Percentiles rank a stretch among this genome's conserved stretches.
These are phyloP conservation scores for Chloroclystis v-ata DNA, from an alignment of 2,888 invertebrate species.

Conservation along the genomic window DNA sequence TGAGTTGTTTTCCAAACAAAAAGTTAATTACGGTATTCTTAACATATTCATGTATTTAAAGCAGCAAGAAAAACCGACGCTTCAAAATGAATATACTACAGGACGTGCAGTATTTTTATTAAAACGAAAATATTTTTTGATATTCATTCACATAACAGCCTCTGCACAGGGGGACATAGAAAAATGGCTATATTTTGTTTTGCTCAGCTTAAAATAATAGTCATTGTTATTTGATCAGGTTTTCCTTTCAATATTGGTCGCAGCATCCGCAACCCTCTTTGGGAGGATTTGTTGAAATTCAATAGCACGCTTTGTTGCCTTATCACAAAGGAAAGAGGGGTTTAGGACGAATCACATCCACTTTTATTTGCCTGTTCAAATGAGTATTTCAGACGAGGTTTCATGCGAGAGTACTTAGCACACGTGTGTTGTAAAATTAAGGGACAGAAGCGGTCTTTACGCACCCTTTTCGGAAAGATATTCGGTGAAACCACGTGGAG, in stretches of 20 bases:
- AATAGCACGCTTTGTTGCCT: conserved; percentile 52
- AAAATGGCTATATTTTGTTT: conserved; percentile 13
- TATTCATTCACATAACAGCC: no score
- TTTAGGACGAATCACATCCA: conserved; percentile 32
- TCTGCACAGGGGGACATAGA: not conserved
- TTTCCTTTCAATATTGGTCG: conserved; percentile 39
- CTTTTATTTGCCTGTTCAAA: conserved; percentile 27
- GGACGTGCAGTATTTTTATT: no score
- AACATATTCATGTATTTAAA: no score
- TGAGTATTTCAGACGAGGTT: conserved; percentile 1
- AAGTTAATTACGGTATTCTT: no score
- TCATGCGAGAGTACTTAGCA: not conserved
- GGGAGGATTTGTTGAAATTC: conserved; percentile 51
- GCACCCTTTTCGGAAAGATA: not conserved
- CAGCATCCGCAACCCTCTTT: conserved; percentile 28
- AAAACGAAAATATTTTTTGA: no score
- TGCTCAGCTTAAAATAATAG: conserved; percentile 25
- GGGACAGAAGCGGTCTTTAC: not conserved
- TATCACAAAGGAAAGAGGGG: conserved; percentile 39
- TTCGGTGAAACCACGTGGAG: not conserved
- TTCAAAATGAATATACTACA: no score
- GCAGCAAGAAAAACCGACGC: no score
- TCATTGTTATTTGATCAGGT: conserved; percentile 37
- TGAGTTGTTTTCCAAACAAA: no score
- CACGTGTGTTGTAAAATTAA: not conserved